Conservation (phyloP, 2,888 invertebrate species). For the Tenodera sinensis region DNA sequence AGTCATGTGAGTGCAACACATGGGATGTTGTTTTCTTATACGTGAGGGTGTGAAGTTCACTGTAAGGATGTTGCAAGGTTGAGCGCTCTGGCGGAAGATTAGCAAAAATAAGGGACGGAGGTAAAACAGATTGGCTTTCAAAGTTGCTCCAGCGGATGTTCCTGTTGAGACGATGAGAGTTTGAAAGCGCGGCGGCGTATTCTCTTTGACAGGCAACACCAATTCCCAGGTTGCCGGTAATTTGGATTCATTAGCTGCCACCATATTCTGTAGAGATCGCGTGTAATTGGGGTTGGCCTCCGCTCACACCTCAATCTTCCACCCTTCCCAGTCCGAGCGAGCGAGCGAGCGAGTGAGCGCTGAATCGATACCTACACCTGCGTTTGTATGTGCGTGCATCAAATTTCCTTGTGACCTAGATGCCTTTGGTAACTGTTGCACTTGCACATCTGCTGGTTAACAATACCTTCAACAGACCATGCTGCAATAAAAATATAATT, state of each 20-base stretch:
- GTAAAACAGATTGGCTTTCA: background rate
- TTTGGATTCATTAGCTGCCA: constrained; percentile 8
- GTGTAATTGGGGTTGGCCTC: background rate
- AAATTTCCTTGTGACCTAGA: background rate
- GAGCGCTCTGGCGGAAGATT: background rate
- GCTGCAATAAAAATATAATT: no score
- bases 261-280: constrained; percentile 6
- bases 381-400: background rate
- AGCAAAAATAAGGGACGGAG: background rate
- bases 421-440: no score
- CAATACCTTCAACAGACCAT: no score
- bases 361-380: background rate
- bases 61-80: background rate
- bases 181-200: background rate
- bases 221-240: constrained; percentile 12
- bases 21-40: no score
- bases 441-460: no score
- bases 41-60: background rate
- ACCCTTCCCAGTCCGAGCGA: background rate
- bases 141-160: background rate
- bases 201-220: constrained; percentile 19
- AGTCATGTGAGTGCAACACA: no score
- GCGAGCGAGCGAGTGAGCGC: no score
- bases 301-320: background rate
- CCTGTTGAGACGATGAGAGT: background rate